These are phyloP conservation scores for Apus apus DNA, from an alignment of 2,113 vertebrate genomes.

Conservation along the genomic window DNA sequence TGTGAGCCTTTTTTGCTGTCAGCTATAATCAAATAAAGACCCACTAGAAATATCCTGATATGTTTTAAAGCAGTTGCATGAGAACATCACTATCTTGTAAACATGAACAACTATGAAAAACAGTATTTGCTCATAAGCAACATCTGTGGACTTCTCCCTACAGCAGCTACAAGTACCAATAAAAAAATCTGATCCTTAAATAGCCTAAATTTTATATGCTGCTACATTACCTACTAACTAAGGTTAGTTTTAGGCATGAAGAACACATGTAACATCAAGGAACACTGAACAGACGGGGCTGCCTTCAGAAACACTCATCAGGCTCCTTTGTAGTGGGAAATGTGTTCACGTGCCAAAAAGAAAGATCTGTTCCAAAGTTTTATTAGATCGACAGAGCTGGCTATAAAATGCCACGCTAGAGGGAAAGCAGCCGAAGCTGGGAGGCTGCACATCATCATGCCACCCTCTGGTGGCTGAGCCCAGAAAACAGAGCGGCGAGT, in stretches of 20 bases:
- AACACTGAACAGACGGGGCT: not conserved
- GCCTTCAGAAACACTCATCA: not conserved
- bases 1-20: not conserved
- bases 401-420: not conserved
- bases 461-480: constrained; percentile 60
- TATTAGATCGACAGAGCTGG: not conserved
- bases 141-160: constrained; percentile 6
- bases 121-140: constrained; percentile 41
- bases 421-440: accelerated
- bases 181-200: not conserved
- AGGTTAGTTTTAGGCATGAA: not conserved
- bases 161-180: not conserved
- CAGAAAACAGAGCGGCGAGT: not conserved
- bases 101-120: constrained; percentile 1
- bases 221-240: not conserved
- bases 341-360: not conserved
- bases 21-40: not conserved
- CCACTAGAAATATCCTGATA: not conserved
- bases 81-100: constrained; percentile 39
- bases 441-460: constrained; percentile 49
- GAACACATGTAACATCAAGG: not conserved
- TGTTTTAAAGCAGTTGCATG: not conserved
- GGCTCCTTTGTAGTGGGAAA: constrained; percentile 5
- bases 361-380: not conserved
- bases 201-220: not conserved